Evolutionary conservation across 1,140 invertebrate species (phyloP), one percentile per base, ranked within the genome.

Genomic region (Bombus waltoni): DNA sequence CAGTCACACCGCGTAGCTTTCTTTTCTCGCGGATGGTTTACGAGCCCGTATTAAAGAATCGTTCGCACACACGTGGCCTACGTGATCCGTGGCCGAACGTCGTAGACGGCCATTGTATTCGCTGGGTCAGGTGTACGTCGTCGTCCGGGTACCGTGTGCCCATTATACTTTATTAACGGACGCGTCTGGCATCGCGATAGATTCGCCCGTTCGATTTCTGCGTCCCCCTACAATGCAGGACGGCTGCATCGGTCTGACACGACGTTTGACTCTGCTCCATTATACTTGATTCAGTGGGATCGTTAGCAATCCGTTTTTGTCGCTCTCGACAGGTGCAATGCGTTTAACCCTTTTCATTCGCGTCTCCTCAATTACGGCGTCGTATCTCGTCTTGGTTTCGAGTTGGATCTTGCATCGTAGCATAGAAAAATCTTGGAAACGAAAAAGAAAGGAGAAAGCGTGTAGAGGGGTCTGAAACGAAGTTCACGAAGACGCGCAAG

Each of bases 111-210:
- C 77, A 90, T 89, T 91, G 89, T 91, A 85, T 92, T 90, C 85
- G 80, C 72, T 79, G 83, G 78, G 79, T 91, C 90, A 90, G 88
- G 86, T 92, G 89, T 91, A 84, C 79, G 57, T 71, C 80, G 53
- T 86, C 75, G 70, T 80, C 73, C 71, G 65, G 70, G n/a, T 72
- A 62, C 71, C 84, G 83, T 88, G 85, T 83, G 90, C 88, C 88
- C 84, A 92, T 93, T 93, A 92, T 93, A 81, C 85, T 91, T 93
- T 89, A 92, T 91, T 91, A 90, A 90, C 87, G 87, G 70, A 92
- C 91, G 90, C 89, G 92, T 88, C 86, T 84, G 85, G 91, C 90
- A 93, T 93, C 82, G 83, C 83, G 89, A 91, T 91, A 74, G 83
- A 84, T 90, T 90, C 83, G 83, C 72, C 65, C 79, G 68, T 86